Evolutionary conservation across 2,888 invertebrate genomes (phyloP).

Genomic region (Hirtodrosophila histrioides): DNA sequence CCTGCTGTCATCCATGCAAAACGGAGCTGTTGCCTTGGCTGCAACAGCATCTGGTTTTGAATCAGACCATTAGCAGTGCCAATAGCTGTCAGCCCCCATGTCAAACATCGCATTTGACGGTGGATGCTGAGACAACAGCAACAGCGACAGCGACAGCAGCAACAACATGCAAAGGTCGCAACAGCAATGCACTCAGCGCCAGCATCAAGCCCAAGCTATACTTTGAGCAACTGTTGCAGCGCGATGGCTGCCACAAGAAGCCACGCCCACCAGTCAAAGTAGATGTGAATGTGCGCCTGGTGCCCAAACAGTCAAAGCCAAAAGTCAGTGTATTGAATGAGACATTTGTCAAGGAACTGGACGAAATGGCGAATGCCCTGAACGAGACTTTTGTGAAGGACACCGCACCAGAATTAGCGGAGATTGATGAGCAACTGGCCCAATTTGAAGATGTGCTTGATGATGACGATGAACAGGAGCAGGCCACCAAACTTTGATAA

Average conservation of each 20-base stretch:
- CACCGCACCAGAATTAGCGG: slow-evolving; percentile 48
- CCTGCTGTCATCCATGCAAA: slow-evolving; percentile 66
- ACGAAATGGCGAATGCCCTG: slow-evolving; percentile 62
- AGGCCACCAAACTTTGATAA: slow-evolving; percentile 61
- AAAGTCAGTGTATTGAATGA: slow-evolving; percentile 54
- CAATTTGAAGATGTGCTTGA: slow-evolving; percentile 41
- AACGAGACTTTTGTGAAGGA: slow-evolving; percentile 72
- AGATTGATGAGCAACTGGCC: slow-evolving; percentile 60
- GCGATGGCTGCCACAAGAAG: slow-evolving; percentile 70
- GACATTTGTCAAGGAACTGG: slow-evolving; percentile 65
- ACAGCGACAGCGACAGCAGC: slow-evolving; percentile 22
- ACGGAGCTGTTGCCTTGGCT: slow-evolving; percentile 83
- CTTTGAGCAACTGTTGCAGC: slow-evolving; percentile 73
- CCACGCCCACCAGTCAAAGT: slow-evolving; percentile 88
- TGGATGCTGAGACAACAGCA: slow-evolving; percentile 61
- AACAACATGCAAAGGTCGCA: slow-evolving; percentile 53
- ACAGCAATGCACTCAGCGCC: slow-evolving; percentile 63
- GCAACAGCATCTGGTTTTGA: slow-evolving; percentile 84
- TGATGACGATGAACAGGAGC: slow-evolving; percentile 38
- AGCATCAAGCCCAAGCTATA: slow-evolving; percentile 70
- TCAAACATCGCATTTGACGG: slow-evolving; percentile 73
- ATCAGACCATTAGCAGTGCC: slow-evolving; percentile 75
- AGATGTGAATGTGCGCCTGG: slow-evolving; percentile 90
- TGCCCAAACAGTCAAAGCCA: slow-evolving; percentile 85
- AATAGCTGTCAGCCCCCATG: slow-evolving; percentile 67